Evolutionary conservation across 2,888 invertebrate species (phyloP).

Genomic region (Alentia gelatinosa): DNA sequence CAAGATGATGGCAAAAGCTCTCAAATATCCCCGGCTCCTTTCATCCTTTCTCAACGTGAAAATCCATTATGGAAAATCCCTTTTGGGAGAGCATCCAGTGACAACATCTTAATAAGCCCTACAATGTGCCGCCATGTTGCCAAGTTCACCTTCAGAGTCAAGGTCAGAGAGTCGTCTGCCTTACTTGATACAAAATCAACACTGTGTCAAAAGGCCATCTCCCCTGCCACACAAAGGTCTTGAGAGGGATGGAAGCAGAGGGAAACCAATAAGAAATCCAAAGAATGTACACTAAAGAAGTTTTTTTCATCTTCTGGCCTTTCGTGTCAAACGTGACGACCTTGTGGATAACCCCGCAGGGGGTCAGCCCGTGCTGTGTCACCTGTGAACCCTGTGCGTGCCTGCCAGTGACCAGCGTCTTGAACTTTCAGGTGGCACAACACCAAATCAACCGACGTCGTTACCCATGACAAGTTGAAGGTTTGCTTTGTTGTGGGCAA

Average conservation of each 20-base stretch:
- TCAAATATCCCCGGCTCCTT: neutral
- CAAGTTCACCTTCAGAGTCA: neutral
- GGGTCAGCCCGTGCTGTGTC: neutral
- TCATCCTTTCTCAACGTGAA: neutral
- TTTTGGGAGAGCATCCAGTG: neutral
- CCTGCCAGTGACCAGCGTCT: neutral
- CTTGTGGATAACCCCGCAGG: neutral
- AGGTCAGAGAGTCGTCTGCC: neutral
- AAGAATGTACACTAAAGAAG: neutral
- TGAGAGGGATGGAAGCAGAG: neutral
- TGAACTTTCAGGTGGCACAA: neutral
- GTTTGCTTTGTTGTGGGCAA: too few species aligned
- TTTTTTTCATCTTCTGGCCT: neutral
- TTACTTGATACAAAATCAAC: neutral
- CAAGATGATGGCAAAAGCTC: neutral
- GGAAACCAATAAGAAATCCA: neutral
- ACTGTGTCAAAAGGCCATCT: constrained; percentile 2
- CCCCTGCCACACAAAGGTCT: neutral
- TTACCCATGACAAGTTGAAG: too few species aligned
- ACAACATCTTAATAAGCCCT: constrained; percentile 5
- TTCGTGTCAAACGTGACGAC: neutral
- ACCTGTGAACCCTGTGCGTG: constrained; percentile 17
- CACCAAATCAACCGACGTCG: too few species aligned
- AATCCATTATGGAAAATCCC: neutral
- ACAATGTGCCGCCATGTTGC: constrained; percentile 10